These are phyloP conservation scores for Pseudococcus viburni DNA, from an alignment of 2,888 invertebrate species.

Conservation along the genomic window DNA sequence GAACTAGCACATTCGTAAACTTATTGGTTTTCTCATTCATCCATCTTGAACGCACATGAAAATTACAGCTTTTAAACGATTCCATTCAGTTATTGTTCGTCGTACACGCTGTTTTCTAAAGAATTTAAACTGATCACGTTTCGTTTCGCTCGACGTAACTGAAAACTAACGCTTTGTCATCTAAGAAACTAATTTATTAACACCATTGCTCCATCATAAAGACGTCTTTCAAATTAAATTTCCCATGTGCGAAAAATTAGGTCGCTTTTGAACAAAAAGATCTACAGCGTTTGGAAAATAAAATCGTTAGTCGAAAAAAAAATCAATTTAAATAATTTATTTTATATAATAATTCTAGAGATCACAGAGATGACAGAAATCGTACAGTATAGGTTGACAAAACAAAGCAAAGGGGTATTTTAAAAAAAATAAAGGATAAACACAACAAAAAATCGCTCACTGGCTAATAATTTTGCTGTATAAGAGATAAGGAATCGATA, in stretches of 20 bases:
- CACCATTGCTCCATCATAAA: background rate
- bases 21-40: background rate
- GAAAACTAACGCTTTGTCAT: slow-evolving; percentile 22
- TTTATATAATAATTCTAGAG: slow-evolving; percentile 25
- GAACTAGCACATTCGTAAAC: background rate
- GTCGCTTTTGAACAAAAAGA: background rate
- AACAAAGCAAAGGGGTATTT: slow-evolving; percentile 34
- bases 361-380: slow-evolving; percentile 25
- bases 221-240: background rate
- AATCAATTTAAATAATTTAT: slow-evolving; percentile 23
- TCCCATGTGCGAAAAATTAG: background rate
- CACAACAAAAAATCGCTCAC: background rate
- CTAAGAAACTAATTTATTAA: slow-evolving; percentile 10
- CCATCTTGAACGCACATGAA: background rate
- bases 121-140: slow-evolving; percentile 31
- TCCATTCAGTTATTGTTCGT: slow-evolving; percentile 6
- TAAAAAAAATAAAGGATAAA: background rate
- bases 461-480: background rate
- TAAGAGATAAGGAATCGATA: background rate
- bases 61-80: background rate
- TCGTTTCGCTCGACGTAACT: slow-evolving; percentile 19
- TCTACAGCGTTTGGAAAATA: background rate
- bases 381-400: background rate
- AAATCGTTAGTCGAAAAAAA: background rate
- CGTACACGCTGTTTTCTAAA: background rate